phyloP scores from a whole-genome alignment of 2,797 vertebrate genomes.

The Acipenser transmontanus region DNA sequence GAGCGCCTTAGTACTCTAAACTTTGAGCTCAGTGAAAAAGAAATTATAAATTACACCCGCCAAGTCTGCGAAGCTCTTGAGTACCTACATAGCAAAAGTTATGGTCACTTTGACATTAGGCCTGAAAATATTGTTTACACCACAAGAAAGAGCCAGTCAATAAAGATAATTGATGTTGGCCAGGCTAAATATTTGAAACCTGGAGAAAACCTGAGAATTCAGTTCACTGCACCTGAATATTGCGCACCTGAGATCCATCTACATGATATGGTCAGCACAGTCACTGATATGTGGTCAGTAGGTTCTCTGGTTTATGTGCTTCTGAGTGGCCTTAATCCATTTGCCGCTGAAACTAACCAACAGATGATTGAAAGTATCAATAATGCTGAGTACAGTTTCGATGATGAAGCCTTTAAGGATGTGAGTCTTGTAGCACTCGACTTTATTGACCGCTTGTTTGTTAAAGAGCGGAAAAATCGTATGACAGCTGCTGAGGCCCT shows the following conservation, averaged over 20 bases:
- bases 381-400: constrained; percentile 88
- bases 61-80: constrained; percentile 89
- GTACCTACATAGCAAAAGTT: constrained; percentile 80
- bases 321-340: constrained; percentile 91
- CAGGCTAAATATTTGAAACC: constrained; percentile 87
- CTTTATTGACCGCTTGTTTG: constrained; percentile 87
- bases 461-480: constrained; percentile 91
- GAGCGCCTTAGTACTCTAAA: constrained; percentile 80
- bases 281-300: constrained; percentile 97
- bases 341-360: constrained; percentile 94
- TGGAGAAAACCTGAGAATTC: constrained; percentile 87
- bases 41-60: constrained; percentile 79
- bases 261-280: constrained; percentile 84
- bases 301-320: constrained; percentile 87
- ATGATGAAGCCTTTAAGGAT: constrained; percentile 89
- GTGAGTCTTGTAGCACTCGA: constrained; percentile 85
- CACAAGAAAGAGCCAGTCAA: constrained; percentile 75
- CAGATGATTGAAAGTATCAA: constrained; percentile 94
- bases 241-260: constrained; percentile 94
- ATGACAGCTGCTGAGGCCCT: constrained; percentile 90
- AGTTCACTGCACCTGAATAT: constrained; percentile 87
- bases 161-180: constrained; percentile 96
- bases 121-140: constrained; percentile 94
- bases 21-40: constrained; percentile 88
- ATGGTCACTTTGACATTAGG: constrained; percentile 92